Base-by-base conservation (phyloP, 2,888 invertebrate species). In the Lasioglossum morio region DNA sequence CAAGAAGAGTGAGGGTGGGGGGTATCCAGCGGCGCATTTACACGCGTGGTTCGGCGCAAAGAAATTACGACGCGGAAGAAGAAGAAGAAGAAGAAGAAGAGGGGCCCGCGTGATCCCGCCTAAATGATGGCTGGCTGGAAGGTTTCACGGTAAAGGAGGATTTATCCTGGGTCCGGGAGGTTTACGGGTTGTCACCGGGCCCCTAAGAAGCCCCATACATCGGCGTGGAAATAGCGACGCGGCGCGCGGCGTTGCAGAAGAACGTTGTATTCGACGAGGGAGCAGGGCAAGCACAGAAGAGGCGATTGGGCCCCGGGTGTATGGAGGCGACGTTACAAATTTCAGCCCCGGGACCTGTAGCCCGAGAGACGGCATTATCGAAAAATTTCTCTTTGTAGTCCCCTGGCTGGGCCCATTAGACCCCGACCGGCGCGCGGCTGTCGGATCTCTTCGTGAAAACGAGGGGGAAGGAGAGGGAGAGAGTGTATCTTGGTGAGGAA, bases 11-110 rank as follows among this genome's bases (percentile, higher is more conserved):
- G 46, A 19, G 46, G n/a, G 57, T 30, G 30, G 77, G 48, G 23
- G 80, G 82, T 66, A 78, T 80, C 66, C 79, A 75, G 72, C 66
- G 76, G 80, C 57, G 82, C 80, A 57, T 82, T 84, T 87, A 79
- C 77, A 81, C 82, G 82, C 82, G 84, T 60, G 86, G 57, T 81
- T 84, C 84, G 84, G 76, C 79, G 43, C 48, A 76, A 70, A 79
- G 87, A 82, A 88, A 88, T 88, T 88, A 88, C 87, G 88, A 88
- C 76, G 87, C 88, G 88, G 88, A 88, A 87, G 87, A 87, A 63
- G 60, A 60, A 16, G 46, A 48, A 48, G 48, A 48, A 46, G 46
- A 19, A 46, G 46, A 46, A 48, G 48, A 53, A 23, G 16, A 46
- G 60, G 72, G 84, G 83, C 53, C 80, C 86, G 72, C 69, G 81